These are phyloP conservation scores for Encarsia formosa DNA, from an alignment of 2,888 invertebrate genomes.

Conservation along the genomic window DNA sequence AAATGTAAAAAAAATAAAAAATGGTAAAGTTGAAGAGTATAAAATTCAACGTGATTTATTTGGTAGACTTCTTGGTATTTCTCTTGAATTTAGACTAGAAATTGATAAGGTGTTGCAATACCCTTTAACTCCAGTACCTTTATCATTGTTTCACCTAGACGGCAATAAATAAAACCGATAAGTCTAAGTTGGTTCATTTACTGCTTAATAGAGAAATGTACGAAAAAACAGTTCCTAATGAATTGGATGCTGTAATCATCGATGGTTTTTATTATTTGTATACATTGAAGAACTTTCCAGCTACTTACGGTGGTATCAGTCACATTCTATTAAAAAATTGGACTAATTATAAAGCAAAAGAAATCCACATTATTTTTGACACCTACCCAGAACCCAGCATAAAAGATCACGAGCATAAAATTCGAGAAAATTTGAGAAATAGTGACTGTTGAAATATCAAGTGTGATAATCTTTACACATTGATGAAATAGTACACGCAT, in stretches of 20 bases:
- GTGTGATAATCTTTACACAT: too few species aligned
- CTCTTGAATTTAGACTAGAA: conserved; percentile 24
- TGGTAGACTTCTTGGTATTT: conserved; percentile 16
- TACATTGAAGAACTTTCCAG: conserved; percentile 32
- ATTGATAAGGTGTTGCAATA: conserved; percentile 31
- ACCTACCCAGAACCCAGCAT: too few species aligned
- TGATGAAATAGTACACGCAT: too few species aligned
- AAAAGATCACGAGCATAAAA: too few species aligned
- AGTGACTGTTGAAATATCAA: too few species aligned
- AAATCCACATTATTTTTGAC: too few species aligned
- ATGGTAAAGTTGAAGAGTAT: conserved; percentile 15
- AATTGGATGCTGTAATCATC: conserved; percentile 32
- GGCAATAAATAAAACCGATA: conserved; percentile 32
- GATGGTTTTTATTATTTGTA: conserved; percentile 34
- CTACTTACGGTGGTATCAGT: conserved; percentile 38
- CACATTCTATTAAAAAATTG: too few species aligned
- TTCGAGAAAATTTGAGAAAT: too few species aligned
- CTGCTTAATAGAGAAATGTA: too few species aligned
- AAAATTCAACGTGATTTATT: conserved; percentile 22
- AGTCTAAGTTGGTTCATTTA: too few species aligned
- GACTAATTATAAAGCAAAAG: too few species aligned
- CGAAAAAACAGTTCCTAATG: conserved; percentile 10
- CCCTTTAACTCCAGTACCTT: conserved; percentile 30
- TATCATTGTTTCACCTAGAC: conserved; percentile 24
- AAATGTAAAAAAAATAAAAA: conserved; percentile 3